These are phyloP conservation scores for Sebastes melanostomus DNA, from an alignment of 2,797 vertebrate species.

Conservation along the genomic window DNA sequence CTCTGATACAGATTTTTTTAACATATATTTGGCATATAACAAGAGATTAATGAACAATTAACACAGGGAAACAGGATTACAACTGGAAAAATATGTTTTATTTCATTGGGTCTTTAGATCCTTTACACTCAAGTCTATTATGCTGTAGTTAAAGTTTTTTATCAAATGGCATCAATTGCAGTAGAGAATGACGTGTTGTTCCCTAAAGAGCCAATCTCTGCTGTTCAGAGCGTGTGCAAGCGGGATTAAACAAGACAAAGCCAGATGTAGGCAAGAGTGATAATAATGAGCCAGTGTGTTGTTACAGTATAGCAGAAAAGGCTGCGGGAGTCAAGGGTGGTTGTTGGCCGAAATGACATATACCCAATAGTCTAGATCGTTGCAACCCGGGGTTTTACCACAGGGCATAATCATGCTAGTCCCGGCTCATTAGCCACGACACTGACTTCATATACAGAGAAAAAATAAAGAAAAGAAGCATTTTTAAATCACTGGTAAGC, in stretches of 20 bases:
- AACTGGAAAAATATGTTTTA: no score
- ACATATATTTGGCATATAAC: neutral
- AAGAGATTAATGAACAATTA: neutral
- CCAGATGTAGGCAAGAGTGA: constrained; percentile 34
- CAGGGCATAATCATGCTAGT: neutral
- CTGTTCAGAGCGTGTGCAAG: constrained; percentile 4
- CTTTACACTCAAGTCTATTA: neutral
- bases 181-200: neutral
- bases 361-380: neutral
- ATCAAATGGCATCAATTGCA: constrained; percentile 38
- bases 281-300: constrained; percentile 12
- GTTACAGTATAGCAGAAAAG: constrained; percentile 16
- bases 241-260: constrained; percentile 6
- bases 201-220: neutral
- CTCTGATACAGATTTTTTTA: neutral
- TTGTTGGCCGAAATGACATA: neutral
- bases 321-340: neutral
- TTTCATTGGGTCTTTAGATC: neutral
- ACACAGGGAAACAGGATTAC: fast-evolving
- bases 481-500: neutral
- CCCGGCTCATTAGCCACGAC: constrained; percentile 1
- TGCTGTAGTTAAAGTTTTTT: neutral
- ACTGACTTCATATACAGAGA: constrained; percentile 1
- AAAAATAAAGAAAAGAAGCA: neutral
- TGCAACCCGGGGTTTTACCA: neutral